phyloP scores from a whole-genome alignment of 2,888 invertebrate genomes.

The Melikaiella ostensackeni region DNA sequence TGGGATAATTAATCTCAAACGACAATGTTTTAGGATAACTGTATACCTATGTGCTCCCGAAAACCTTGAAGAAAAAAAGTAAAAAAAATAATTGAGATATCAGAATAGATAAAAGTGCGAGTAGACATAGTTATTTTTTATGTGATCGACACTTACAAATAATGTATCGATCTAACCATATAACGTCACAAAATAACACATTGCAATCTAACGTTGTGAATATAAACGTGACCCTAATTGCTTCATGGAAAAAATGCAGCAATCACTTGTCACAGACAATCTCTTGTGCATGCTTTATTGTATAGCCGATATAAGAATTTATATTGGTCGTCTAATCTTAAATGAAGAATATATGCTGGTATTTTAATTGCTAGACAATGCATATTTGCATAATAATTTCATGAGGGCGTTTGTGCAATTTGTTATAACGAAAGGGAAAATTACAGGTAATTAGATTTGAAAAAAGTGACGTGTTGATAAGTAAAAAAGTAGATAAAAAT shows the following conservation, averaged over 20 bases:
- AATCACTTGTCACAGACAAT: constrained; percentile 38
- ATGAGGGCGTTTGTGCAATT: neutral
- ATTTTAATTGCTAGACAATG: neutral
- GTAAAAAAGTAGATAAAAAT: too few relatives aligned
- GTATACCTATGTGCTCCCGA: too few relatives aligned
- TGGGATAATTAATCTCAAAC: too few relatives aligned
- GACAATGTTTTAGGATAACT: too few relatives aligned
- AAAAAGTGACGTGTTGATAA: too few relatives aligned
- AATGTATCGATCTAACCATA: constrained; percentile 15
- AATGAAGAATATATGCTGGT: constrained; percentile 17
- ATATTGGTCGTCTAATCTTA: neutral
- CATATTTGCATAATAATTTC: constrained; percentile 1
- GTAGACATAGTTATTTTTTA: neutral
- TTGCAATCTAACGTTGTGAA: constrained; percentile 33
- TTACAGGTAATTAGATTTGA: neutral
- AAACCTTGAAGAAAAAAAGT: too few relatives aligned
- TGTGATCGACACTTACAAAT: neutral
- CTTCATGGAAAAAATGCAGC: constrained; percentile 48
- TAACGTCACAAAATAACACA: constrained; percentile 50
- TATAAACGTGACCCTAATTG: constrained; percentile 54
- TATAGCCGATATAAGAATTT: constrained; percentile 11
- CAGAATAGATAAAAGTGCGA: too few relatives aligned
- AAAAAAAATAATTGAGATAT: too few relatives aligned
- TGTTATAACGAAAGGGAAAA: neutral
- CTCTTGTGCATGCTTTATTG: neutral